A percentile compares a stretch with the other conserved stretches of the same genome.
Conservation (phyloP, 2,888 invertebrate species). For the Apantesis nais region DNA sequence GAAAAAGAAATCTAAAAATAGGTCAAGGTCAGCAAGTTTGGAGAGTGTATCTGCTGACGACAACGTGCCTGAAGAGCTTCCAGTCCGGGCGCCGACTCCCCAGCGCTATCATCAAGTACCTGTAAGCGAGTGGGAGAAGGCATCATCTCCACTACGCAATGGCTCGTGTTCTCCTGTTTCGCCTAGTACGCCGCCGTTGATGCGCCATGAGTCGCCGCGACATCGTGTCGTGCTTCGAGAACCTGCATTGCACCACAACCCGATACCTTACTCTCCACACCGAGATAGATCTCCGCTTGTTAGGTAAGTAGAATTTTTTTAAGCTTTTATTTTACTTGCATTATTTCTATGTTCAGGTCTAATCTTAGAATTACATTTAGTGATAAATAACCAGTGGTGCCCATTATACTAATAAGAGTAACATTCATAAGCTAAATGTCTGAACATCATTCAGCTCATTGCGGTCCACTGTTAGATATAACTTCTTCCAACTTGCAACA, state of each 20-base stretch:
- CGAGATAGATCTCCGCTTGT: conserved; percentile 68
- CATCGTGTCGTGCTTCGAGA: conserved; percentile 64
- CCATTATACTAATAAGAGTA: neutral
- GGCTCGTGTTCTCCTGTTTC: conserved; percentile 87
- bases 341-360: no score
- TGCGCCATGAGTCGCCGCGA: conserved; percentile 57
- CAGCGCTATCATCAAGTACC: conserved; percentile 78
- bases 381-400: no score
- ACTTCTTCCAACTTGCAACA: no score
- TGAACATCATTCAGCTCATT: neutral
- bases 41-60: conserved; percentile 87
- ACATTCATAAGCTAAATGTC: neutral
- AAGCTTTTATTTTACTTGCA: no score
- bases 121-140: conserved; percentile 83
- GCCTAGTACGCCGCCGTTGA: conserved; percentile 84
- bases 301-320: conserved; percentile 58
- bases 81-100: conserved; percentile 61
- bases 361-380: no score
- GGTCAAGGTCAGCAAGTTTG: conserved; percentile 89
- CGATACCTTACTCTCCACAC: conserved; percentile 78
- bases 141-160: conserved; percentile 83
- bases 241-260: conserved; percentile 60
- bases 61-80: conserved; percentile 66
- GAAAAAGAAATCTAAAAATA: conserved; percentile 90
- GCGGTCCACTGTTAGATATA: neutral